Evolutionary conservation across 2,888 invertebrate species (phyloP).

Genomic region (Noctua janthe): DNA sequence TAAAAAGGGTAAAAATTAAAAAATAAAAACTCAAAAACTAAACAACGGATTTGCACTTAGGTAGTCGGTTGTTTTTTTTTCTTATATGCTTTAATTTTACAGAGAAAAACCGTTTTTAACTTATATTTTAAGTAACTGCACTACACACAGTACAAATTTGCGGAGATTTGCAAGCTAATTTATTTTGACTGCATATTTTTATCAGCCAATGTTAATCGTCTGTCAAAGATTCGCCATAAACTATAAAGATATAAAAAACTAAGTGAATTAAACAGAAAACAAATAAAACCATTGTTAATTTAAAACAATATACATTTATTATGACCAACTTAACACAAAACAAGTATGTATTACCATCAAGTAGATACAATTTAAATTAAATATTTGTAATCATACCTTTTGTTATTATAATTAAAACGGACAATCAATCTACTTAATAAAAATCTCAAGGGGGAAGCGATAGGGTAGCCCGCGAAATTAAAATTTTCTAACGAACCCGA

Average conservation of each 20-base stretch:
- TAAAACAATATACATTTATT: constrained; percentile 2
- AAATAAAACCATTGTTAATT: constrained; percentile 6
- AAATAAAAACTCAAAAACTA: too few relatives aligned
- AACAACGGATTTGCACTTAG: too few relatives aligned
- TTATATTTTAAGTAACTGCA: too few relatives aligned
- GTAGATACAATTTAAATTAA: neutral
- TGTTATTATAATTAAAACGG: neutral
- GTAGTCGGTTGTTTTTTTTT: too few relatives aligned
- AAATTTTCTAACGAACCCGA: too few relatives aligned
- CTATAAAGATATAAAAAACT: neutral
- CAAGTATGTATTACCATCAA: neutral
- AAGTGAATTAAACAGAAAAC: neutral
- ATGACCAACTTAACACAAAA: neutral
- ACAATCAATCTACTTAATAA: neutral
- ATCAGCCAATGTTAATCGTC: too few relatives aligned
- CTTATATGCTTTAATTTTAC: too few relatives aligned
- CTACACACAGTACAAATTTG: too few relatives aligned
- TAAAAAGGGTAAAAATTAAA: too few relatives aligned
- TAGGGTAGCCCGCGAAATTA: too few relatives aligned
- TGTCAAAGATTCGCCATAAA: neutral
- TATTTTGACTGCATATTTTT: neutral
- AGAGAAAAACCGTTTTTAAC: too few relatives aligned
- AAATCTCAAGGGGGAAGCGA: neutral
- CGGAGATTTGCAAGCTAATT: too few relatives aligned
- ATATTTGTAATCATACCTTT: neutral